Percentiles rank a stretch among this genome's conserved stretches.
Conservation (phyloP, 2,113 vertebrate genomes). For the Cryptomyrus ogoouensis region DNA sequence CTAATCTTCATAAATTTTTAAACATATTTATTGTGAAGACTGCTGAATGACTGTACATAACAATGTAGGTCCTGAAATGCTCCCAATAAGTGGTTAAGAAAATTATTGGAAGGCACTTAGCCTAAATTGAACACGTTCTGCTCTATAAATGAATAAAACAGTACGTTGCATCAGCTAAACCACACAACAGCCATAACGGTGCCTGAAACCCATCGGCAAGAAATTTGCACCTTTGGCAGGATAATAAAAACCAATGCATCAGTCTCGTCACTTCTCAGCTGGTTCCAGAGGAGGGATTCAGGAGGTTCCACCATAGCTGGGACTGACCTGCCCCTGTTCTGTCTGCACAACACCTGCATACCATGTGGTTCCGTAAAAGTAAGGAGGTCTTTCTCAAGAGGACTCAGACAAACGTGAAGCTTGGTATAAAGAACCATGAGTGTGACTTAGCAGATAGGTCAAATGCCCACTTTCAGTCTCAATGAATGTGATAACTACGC, state of each 20-base stretch:
- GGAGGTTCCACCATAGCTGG: not conserved
- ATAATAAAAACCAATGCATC: not conserved
- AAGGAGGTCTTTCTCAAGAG: not conserved
- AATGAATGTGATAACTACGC: not conserved
- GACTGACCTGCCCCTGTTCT: not conserved
- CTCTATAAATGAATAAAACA: not conserved
- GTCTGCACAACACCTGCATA: not conserved
- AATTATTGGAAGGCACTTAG: not conserved
- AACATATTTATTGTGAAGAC: not conserved
- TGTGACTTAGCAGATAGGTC: not conserved
- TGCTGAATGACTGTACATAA: not conserved
- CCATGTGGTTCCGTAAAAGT: not conserved
- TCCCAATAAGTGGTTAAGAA: not conserved
- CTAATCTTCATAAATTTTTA: not conserved
- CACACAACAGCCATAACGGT: not conserved
- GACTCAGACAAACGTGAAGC: not conserved
- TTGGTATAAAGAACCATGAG: not conserved
- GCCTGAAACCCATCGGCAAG: not conserved
- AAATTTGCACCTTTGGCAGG: not conserved
- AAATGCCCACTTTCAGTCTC: not conserved
- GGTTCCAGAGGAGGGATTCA: not conserved
- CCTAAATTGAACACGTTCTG: not conserved
- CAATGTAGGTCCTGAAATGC: not conserved
- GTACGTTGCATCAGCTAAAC: not conserved
- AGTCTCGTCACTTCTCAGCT: not conserved